Percentiles rank a stretch among this genome's conserved stretches.
These are phyloP conservation scores for Cremastinae sp. DNA, from an alignment of 2,888 invertebrate genomes.

Conservation along the genomic window DNA sequence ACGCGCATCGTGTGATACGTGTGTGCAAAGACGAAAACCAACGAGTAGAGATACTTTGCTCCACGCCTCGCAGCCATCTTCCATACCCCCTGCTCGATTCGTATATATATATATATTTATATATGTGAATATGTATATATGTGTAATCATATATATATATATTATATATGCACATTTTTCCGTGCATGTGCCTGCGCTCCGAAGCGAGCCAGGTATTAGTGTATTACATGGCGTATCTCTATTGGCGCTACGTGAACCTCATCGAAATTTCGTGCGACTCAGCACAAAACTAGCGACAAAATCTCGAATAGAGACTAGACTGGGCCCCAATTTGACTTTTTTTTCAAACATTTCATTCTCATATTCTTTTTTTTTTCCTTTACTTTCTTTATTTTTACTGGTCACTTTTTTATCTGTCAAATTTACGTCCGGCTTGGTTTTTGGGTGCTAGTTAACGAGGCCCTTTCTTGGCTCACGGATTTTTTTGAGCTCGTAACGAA, in stretches of 20 bases:
- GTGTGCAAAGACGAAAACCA: slow-evolving; percentile 10
- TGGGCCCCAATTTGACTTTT: background rate
- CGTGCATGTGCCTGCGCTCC: slow-evolving; percentile 8
- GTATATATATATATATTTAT: no score
- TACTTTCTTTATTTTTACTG: background rate
- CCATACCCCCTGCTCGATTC: no score
- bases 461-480: no score
- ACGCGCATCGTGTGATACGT: background rate
- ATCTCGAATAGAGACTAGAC: slow-evolving; percentile 11
- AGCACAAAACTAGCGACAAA: slow-evolving; percentile 1
- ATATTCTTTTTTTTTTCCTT: background rate
- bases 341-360: background rate
- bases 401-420: background rate
- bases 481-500: no score
- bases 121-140: slow-evolving; percentile 7
- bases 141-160: no score
- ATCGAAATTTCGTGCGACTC: slow-evolving; percentile 17
- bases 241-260: slow-evolving; percentile 35
- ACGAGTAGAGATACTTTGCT: slow-evolving; percentile 22
- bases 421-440: no score
- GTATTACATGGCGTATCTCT: slow-evolving; percentile 19
- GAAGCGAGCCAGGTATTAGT: background rate
- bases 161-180: slow-evolving; percentile 33
- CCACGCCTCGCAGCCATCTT: slow-evolving; percentile 4
- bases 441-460: no score